Conservation (phyloP, 1,140 invertebrate species). For the Trichomalopsis sarcophagae region DNA sequence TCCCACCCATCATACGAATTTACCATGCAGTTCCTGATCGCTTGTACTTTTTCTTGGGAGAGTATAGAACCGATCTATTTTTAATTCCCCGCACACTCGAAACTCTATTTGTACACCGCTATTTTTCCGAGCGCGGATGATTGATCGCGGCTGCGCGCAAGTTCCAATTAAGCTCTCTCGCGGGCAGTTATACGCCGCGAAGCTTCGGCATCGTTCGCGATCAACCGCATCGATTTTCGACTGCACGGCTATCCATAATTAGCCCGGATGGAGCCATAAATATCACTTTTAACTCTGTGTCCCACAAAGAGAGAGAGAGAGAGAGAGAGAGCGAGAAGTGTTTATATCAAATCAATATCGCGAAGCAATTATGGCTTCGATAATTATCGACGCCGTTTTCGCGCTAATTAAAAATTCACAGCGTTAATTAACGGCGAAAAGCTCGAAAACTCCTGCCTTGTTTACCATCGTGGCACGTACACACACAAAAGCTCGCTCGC, state of each 20-base stretch:
- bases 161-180: neutral
- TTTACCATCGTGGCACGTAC: neutral
- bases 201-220: neutral
- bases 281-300: too few relatives aligned
- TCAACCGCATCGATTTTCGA: slow-evolving; percentile 1
- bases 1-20: neutral
- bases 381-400: too few relatives aligned
- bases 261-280: too few relatives aligned
- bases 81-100: neutral
- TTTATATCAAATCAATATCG: too few relatives aligned
- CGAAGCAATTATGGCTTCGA: too few relatives aligned
- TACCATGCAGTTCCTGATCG: too few relatives aligned
- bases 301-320: too few relatives aligned
- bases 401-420: too few relatives aligned
- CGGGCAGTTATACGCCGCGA: too few relatives aligned
- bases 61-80: neutral
- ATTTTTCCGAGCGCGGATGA: neutral
- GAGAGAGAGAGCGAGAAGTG: too few relatives aligned
- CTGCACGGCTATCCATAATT: too few relatives aligned
- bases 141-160: neutral
- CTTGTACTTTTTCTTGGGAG: neutral
- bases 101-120: neutral
- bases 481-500: neutral
- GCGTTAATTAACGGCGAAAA: too few relatives aligned
- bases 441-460: neutral